Conservation (phyloP, 1,140 invertebrate species). For the Neodiprion fabricii region DNA sequence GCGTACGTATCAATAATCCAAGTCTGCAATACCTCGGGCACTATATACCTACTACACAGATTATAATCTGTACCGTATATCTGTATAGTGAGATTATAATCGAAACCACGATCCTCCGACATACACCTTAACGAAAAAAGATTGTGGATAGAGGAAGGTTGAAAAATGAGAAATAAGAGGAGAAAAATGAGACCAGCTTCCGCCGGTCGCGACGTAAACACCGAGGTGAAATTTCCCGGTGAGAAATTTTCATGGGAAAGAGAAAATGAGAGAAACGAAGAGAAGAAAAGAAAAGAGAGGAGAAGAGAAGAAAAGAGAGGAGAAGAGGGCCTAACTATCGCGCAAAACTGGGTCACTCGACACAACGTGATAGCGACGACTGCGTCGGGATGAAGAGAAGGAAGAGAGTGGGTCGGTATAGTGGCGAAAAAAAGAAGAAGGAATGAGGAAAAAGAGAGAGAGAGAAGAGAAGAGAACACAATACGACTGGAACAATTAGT, state of each 20-base stretch:
- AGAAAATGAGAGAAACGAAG: conserved; percentile 1
- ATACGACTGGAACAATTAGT: conserved; percentile 8
- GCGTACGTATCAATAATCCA: too few species aligned
- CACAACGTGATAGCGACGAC: conserved; percentile 1
- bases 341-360: not conserved
- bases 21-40: too few species aligned
- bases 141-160: too few species aligned
- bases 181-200: too few species aligned
- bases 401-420: not conserved
- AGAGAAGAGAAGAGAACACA: not conserved
- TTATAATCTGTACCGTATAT: too few species aligned
- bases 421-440: not conserved
- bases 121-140: too few species aligned
- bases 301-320: conserved; percentile 9
- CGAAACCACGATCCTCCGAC: too few species aligned
- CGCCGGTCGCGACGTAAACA: too few species aligned
- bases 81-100: too few species aligned
- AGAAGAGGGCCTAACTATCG: conserved; percentile 15
- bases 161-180: too few species aligned
- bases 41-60: too few species aligned
- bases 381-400: not conserved
- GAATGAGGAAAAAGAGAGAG: not conserved
- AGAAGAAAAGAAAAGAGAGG: conserved; percentile 12
- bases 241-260: conserved; percentile 6
- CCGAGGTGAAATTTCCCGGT: not conserved